Evolutionary conservation across 2,113 vertebrate genomes (phyloP), one percentile per base, ranked within the genome.

Genomic region (Zosterops lateralis): DNA sequence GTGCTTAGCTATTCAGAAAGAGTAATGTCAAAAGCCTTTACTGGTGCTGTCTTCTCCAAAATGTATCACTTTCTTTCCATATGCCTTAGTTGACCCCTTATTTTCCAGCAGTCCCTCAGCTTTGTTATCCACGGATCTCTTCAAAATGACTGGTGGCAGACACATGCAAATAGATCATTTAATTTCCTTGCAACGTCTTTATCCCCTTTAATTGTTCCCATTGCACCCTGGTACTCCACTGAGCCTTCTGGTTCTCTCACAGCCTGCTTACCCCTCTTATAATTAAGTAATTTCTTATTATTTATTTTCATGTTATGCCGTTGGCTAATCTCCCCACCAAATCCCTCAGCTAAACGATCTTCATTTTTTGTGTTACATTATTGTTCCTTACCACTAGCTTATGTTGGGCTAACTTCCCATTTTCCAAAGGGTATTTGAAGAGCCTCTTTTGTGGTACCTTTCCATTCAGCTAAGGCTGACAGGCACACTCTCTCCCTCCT

Each of bases 261-360:
- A 95, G 75, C 22, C 84, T 89, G 87, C 89, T 97, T 92, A 90
- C 9, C 5, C 62, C 60, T 94, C 71, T 85, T 73, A 92, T 95
- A 97, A 95, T 95, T 97, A 95, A 95, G 74, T 66, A 89, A 95
- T 87, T 95, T 76, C 76, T 93, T 94, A 93, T 93, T 96, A 96
- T 96, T 96, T 96, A 93, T 95, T 96, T 94, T 93, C 77, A 21
- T 83, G 77, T 89, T 95, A 91, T 51, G 92, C 89, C 93, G 95
- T 96, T 95, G 95, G 94, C 93, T 96, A 93, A 91, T 96, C 93
- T 91, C 50, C 25, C 38, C 78, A 62, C 71, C 56, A 95, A 95
- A 95, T 93, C 93, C 94, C 96, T 87, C 87, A 74, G 89, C 91
- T 95, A 89, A 95, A 76, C 22, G 50, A 44, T 93, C 61, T 73